Evolutionary conservation across 2,113 vertebrate genomes (phyloP).

Genomic region (Anoura caudifer): DNA sequence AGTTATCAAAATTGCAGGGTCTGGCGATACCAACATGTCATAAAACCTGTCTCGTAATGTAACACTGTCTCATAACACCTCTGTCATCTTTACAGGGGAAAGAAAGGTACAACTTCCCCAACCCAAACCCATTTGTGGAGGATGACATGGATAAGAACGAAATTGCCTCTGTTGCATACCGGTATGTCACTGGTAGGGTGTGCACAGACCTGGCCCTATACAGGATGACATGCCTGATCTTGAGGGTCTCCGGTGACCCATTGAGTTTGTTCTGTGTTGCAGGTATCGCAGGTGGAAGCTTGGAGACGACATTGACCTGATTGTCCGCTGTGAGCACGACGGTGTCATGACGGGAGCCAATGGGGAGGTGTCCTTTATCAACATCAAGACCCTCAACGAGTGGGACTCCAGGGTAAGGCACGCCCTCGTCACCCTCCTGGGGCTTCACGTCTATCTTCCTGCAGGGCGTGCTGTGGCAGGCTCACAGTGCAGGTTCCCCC

Average conservation of each 20-base stretch:
- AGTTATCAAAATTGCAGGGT: not conserved
- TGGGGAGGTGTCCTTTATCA: conserved; percentile 98
- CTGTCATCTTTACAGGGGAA: conserved; percentile 82
- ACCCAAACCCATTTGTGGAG: conserved; percentile 95
- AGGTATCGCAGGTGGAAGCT: conserved; percentile 99
- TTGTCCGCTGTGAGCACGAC: conserved; percentile 97
- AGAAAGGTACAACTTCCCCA: conserved; percentile 95
- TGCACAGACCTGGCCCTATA: fast-evolving
- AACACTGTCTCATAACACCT: not conserved
- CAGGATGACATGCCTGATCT: fast-evolving
- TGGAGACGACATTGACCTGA: conserved; percentile 97
- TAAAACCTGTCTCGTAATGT: too few species aligned
- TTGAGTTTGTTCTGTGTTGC: not conserved
- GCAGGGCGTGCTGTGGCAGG: fast-evolving
- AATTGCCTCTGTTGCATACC: conserved; percentile 97
- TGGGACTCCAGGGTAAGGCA: conserved; percentile 96
- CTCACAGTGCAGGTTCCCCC: not conserved
- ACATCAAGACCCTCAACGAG: conserved; percentile 98
- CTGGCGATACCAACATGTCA: not conserved
- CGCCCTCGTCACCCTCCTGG: not conserved
- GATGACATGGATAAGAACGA: conserved; percentile 98
- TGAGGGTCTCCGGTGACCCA: not conserved
- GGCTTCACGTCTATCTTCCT: fast-evolving
- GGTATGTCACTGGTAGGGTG: conserved; percentile 76
- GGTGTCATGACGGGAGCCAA: conserved; percentile 98